Evolutionary conservation across 2,888 invertebrate species (phyloP), one percentile per base, ranked within the genome.

Genomic region (Hetaerina titia): DNA sequence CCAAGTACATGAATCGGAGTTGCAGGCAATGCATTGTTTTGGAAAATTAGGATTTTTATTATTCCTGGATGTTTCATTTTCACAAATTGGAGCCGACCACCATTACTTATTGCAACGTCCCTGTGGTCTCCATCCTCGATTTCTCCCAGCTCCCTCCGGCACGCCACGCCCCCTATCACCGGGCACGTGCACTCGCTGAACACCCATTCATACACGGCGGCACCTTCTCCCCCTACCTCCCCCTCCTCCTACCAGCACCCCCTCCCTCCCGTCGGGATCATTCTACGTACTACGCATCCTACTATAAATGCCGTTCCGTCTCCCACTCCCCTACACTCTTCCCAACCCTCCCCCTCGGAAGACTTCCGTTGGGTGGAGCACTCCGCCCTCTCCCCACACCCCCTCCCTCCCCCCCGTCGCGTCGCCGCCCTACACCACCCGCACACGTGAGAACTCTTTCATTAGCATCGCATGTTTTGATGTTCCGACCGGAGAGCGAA

Each of bases 241-340:
- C 45, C 45, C 45, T 45, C 45, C 45, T 81, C 81, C 69, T 19
- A 81, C 69, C 31, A 22, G 11, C 69, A 69, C 22, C 19, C 31
- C 81, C 81, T 7, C 45, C 45, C 45, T 45, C 45, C 45, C 31
- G 0, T n/a, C 81, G 45, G 45, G 45, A 45, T 45, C 17, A 60
- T 15, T 11, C 81, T 13, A 31, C 81, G 2, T 13, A 81, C 81
- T 81, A 25, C 11, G 25, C 81, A 31, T 15, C 25, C 31, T 31
- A 81, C 81, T 81, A 81, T 11, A 31, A 81, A 81, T 81, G 81
- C 81, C 81, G 81, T 81, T 81, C 81, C 22, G 81, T n/a, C 69
- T 19, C 22, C 22, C n/a, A 17, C 22, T n/a, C 69, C 69, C 69
- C n/a, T 8, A 25, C 74, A 74, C n/a, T 74, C 81, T 69, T 69